phyloP scores from a whole-genome alignment of 2,888 invertebrate genomes.

The Dilophus febrilis region DNA sequence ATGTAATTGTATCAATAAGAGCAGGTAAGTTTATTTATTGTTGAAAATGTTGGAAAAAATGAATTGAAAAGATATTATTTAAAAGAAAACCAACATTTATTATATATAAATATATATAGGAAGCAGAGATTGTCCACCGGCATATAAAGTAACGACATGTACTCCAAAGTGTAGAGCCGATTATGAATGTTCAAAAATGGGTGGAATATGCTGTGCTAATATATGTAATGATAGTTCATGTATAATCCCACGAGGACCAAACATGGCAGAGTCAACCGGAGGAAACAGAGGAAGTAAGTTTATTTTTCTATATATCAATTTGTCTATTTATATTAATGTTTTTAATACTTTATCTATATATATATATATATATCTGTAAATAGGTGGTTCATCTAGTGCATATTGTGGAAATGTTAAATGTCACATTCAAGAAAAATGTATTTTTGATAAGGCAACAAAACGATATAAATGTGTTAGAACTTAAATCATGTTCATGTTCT shows the following conservation, averaged over 20 bases:
- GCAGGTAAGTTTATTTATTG: no score
- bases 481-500: no score
- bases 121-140: conserved; percentile 41
- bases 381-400: conserved; percentile 34
- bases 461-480: conserved; percentile 46
- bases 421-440: conserved; percentile 47
- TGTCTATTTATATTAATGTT: neutral
- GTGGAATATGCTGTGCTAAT: conserved; percentile 53
- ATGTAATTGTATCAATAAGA: no score
- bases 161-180: conserved; percentile 50
- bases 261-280: conserved; percentile 17
- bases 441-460: conserved; percentile 43
- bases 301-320: no score
- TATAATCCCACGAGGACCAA: conserved; percentile 28
- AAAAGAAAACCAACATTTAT: no score
- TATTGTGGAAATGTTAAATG: conserved; percentile 57
- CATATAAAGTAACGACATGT: conserved; percentile 46
- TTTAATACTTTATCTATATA: conserved; percentile 5
- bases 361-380: conserved; percentile 15
- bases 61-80: no score
- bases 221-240: conserved; percentile 53
- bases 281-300: conserved; percentile 30
- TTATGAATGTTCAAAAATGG: conserved; percentile 43
- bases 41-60: no score
- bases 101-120: no score